Evolutionary conservation across 2,888 invertebrate species (phyloP), one percentile per base, ranked within the genome.

Genomic region (Furcula furcula): DNA sequence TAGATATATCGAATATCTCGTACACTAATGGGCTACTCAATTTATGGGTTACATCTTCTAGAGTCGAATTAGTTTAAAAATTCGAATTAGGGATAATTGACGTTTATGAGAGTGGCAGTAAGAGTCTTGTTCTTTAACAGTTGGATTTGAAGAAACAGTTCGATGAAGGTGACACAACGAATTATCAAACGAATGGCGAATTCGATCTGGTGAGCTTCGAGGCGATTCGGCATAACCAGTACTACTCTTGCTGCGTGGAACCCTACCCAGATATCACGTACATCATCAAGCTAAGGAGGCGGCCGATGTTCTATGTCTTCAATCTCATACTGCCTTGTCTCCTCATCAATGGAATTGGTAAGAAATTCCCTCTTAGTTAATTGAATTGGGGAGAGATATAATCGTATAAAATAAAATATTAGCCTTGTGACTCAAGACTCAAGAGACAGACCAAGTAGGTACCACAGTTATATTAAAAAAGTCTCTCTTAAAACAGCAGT

Each of bases 181-280:
- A 96, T 85, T 97, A 97, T 77, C 95, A 97, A 69, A 93, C 94
- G n/a, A 97, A 96, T 74, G 96, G 96, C 1, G 97, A 97, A 79
- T 97, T 97, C 80, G 94, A 95, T 71, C 83, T 97, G 51, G 91
- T 94, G 45, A 93, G 93, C 67, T 95, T 95, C 68, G 92, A 93
- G 0, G 93, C 94, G 0, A 91, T 91, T 42, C 91, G 93, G 47
- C 93, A 94, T 78, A 90, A 93, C 38, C 92, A 94, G 68, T 92
- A 91, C 70, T 95, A 95, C 77, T 94, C 94, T 1, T 95, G 95
- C 75, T 95, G 95, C 61, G 91, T 93, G 41, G 94, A 95, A 73
- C 94, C 95, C 0, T 95, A 95, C 65, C 95, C 95, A 0, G 95
- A 95, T 75, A 94, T 96, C 64, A 95, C 95, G 0, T 95, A 95